Evolutionary conservation across 2,888 invertebrate genomes (phyloP).

Genomic region (Chaitophorus viminalis): DNA sequence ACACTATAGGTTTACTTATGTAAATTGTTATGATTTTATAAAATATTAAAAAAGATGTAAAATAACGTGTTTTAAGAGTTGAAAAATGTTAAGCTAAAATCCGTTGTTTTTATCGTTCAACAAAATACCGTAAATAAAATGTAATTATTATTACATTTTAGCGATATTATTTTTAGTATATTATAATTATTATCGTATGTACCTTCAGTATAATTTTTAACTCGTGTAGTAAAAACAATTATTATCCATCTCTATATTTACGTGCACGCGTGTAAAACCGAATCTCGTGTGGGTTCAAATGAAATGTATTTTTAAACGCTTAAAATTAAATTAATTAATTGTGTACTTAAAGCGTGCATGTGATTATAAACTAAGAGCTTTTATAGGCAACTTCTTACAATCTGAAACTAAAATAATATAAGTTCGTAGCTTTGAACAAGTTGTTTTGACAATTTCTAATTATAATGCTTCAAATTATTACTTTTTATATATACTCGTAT

Average conservation of each 20-base stretch:
- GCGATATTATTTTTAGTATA: background rate
- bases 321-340: background rate
- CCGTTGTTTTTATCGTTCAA: background rate
- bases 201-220: too few relatives aligned
- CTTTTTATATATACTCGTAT: background rate
- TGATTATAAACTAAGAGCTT: background rate
- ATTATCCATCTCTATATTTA: background rate
- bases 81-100: background rate
- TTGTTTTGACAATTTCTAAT: slow-evolving; percentile 1
- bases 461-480: slow-evolving; percentile 4
- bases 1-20: too few relatives aligned
- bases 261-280: background rate
- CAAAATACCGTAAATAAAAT: too few relatives aligned
- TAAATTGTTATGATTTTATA: too few relatives aligned
- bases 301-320: background rate
- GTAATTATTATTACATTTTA: background rate
- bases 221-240: too few relatives aligned
- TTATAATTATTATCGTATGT: background rate
- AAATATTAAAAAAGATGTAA: background rate
- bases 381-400: background rate
- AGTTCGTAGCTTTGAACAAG: background rate
- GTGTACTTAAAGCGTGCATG: background rate
- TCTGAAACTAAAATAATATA: background rate
- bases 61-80: background rate
- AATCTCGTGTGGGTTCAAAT: background rate